Conservation (phyloP, 2,797 vertebrate species). For the Zenarchopterus dispar region DNA sequence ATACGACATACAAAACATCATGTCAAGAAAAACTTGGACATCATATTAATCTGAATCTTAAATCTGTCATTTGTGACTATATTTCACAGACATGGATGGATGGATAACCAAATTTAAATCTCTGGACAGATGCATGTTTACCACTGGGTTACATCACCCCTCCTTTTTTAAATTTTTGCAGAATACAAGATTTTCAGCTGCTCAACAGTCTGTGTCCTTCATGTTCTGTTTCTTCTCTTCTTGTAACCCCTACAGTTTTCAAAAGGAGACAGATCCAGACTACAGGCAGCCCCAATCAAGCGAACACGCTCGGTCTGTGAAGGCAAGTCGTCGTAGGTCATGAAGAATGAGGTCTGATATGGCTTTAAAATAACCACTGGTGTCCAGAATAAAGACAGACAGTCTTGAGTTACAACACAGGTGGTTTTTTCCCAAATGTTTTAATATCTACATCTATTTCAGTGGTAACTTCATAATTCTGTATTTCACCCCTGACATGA, state of each 20-base stretch:
- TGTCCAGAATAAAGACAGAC: background rate
- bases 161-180: too few relatives aligned
- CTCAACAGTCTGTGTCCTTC: background rate
- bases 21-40: too few relatives aligned
- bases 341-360: background rate
- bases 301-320: background rate
- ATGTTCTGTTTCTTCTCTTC: background rate
- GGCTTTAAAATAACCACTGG: background rate
- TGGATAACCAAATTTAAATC: too few relatives aligned
- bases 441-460: background rate
- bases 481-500: too few relatives aligned
- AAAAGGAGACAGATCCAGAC: background rate
- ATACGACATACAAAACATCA: too few relatives aligned
- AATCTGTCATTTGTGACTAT: too few relatives aligned
- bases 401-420: background rate
- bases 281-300: background rate
- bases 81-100: too few relatives aligned
- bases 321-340: background rate
- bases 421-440: background rate
- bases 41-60: too few relatives aligned
- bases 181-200: background rate
- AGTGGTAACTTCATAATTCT: background rate
- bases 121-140: too few relatives aligned
- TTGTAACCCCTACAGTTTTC: background rate
- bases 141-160: too few relatives aligned